Base-by-base conservation (phyloP, 2,888 invertebrate species). In the Branchinecta sandiegonensis region DNA sequence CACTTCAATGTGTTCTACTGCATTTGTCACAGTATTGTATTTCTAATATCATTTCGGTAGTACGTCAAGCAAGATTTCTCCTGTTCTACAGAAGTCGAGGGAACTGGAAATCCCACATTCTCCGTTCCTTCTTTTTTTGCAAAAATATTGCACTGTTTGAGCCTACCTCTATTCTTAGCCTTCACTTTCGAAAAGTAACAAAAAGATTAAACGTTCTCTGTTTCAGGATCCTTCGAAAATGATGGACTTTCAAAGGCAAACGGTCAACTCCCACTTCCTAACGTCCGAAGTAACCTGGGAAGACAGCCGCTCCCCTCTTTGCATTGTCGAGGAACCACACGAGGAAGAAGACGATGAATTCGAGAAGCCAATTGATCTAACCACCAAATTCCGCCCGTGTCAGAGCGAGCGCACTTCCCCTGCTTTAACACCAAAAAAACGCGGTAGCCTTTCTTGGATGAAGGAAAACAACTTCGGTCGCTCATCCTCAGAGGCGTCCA, bases 241-340 rank as follows among this genome's bases (percentile, higher is more conserved):
- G 63, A 56, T 56, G 63, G 63, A 56, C n/a, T 56, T 56, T 56
- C 14, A 56, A 10, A 56, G 63, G 63, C n/a, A 56, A n/a, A 56
- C 23, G n/a, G 23, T 23, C 8, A 17, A 23, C 23, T 9, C 63
- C 63, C n/a, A 56, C 12, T 56, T 56, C n/a, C 23, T 56, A 17
- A 56, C 23, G n/a, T 23, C 14, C 23, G 63, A 56, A n/a, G n/a
- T 17, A 17, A 23, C n/a, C 10, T 56, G 63, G 63, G 63, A 56
- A 17, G 14, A 17, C n/a, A 56, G 63, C 23, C 63, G 63, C 14
- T 56, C 63, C 8, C 63, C 63, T 17, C 63, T 56, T n/a, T 56
- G 63, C 63, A 56, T 56, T 56, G 63, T 56, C 10, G 63, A 56
- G 23, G 63, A 56, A 10, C 63, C 63, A 2, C 63, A 56, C 10